Evolutionary conservation across 2,888 invertebrate species (phyloP).

Genomic region (Tyria jacobaeae): DNA sequence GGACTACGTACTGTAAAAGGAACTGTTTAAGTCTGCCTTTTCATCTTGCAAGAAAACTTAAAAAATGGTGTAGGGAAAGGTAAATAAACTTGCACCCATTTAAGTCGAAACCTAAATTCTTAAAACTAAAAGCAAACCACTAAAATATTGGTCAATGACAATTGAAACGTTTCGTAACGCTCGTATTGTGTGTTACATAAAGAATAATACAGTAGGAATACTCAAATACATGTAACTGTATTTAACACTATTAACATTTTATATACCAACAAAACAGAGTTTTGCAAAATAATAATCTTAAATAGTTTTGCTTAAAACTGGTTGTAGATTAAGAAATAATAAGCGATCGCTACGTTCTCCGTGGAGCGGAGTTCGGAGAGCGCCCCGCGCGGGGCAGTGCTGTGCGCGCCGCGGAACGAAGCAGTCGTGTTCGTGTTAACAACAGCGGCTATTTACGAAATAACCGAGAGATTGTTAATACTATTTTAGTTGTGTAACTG

Average conservation of each 20-base stretch:
- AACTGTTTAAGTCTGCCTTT: background rate
- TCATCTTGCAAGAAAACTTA: conserved; percentile 8
- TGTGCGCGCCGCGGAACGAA: conserved; percentile 58
- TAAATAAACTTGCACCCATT: conserved; percentile 8
- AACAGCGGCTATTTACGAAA: conserved; percentile 69
- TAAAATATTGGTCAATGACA: conserved; percentile 43
- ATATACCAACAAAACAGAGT: conserved; percentile 42
- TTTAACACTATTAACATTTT: conserved; percentile 39
- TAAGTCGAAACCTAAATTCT: conserved; percentile 9
- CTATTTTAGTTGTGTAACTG: conserved; percentile 56
- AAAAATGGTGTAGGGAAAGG: conserved; percentile 10
- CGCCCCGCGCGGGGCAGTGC: conserved; percentile 56
- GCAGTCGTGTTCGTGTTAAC: conserved; percentile 57
- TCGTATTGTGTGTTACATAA: conserved; percentile 30
- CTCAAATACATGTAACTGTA: conserved; percentile 26
- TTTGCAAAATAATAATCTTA: conserved; percentile 52
- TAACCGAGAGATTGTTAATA: conserved; percentile 73
- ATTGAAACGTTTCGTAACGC: conserved; percentile 29
- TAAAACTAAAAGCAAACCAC: conserved; percentile 16
- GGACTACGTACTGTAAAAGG: conserved; percentile 8
- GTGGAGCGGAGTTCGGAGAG: conserved; percentile 41
- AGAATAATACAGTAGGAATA: conserved; percentile 27
- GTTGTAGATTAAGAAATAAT: conserved; percentile 72
- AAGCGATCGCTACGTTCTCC: conserved; percentile 52
- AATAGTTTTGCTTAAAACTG: conserved; percentile 54